A percentile compares a stretch with the other conserved stretches of the same genome.
Conservation (phyloP, 2,797 vertebrate genomes). For the Sphenopsis melanotis region DNA sequence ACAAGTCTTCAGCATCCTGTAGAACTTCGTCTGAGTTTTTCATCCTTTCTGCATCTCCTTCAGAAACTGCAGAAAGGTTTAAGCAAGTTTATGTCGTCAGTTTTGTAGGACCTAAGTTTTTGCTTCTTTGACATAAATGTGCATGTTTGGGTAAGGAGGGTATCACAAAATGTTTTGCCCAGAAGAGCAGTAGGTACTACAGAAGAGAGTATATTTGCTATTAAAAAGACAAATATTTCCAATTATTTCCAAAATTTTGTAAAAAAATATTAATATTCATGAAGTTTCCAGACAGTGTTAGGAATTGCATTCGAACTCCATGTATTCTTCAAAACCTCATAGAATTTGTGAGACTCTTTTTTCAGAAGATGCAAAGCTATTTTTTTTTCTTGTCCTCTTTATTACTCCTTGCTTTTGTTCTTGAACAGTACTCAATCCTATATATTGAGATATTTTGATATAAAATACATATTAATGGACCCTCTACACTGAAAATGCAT, state of each 20-base stretch:
- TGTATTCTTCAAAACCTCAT: neutral
- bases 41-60: neutral
- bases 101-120: neutral
- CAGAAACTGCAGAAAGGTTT: neutral
- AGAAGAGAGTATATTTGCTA: neutral
- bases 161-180: neutral
- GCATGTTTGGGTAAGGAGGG: accelerated
- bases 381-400: neutral
- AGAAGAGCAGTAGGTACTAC: neutral
- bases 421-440: neutral
- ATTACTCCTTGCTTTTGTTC: neutral
- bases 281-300: neutral
- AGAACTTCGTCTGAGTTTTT: neutral
- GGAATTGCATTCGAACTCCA: neutral
- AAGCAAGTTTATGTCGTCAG: neutral
- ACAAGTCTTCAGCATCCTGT: neutral
- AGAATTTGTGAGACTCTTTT: neutral
- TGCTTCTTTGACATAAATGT: neutral
- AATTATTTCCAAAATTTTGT: neutral
- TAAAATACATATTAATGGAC: neutral
- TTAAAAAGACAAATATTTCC: neutral
- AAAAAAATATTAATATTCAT: neutral
- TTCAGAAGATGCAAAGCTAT: neutral
- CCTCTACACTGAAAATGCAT: neutral
- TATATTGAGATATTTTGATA: neutral